phyloP scores from a whole-genome alignment of 2,113 vertebrate species.

The Chloropsis cyanopogon region DNA sequence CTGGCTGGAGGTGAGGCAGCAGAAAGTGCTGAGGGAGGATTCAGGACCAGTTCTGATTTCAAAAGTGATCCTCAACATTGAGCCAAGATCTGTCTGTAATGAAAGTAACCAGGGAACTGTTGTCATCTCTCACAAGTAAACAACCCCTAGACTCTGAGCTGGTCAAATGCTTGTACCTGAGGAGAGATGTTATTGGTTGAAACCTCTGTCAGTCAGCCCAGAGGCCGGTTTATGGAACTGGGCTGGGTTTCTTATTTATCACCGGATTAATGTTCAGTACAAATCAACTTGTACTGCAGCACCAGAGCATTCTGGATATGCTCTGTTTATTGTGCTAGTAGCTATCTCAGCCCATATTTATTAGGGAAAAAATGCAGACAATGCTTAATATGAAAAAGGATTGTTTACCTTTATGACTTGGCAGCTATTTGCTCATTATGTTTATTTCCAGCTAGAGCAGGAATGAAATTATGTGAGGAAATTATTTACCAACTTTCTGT shows the following conservation, averaged over 20 bases:
- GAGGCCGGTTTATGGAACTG: no score
- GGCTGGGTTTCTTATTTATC: no score
- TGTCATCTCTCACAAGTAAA: neutral
- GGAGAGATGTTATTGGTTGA: no score
- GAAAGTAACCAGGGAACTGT: neutral
- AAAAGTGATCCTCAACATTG: neutral
- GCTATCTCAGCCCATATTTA: neutral
- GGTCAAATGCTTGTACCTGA: no score
- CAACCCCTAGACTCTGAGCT: no score
- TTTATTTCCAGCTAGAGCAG: neutral
- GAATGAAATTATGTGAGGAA: neutral
- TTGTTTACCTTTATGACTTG: neutral
- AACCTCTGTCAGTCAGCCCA: no score
- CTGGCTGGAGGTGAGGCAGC: neutral
- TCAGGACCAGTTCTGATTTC: neutral
- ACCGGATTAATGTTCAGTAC: no score
- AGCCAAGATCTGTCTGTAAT: neutral
- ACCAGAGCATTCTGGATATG: neutral
- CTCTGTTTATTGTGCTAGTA: neutral
- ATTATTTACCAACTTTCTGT: neutral
- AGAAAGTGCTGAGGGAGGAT: neutral
- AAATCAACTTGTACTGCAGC: no score
- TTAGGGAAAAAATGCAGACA: neutral
- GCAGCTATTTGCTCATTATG: neutral
- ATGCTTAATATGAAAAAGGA: neutral